Percentiles rank a stretch among this genome's conserved stretches.
These are phyloP conservation scores for Shinisaurus crocodilurus DNA, from an alignment of 2,113 vertebrate genomes.

Conservation along the genomic window DNA sequence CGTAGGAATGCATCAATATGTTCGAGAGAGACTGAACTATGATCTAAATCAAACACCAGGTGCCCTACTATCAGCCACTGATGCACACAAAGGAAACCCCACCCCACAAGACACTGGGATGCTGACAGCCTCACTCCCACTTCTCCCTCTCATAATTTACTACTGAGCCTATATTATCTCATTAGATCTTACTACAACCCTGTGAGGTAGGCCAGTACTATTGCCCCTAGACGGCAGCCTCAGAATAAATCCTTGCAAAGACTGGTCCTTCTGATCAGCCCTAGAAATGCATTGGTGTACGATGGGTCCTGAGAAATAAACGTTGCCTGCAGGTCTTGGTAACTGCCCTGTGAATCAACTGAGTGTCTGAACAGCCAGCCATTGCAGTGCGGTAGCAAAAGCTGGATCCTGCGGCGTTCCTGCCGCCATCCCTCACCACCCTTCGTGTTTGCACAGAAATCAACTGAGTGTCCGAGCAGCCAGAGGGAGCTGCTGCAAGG, in stretches of 20 bases:
- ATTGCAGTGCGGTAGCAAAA: not conserved
- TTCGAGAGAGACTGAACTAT: too few species aligned
- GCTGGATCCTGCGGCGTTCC: not conserved
- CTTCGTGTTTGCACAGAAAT: not conserved
- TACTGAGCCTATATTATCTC: too few species aligned
- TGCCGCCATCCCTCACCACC: not conserved
- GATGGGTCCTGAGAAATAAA: not conserved
- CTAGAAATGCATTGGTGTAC: not conserved
- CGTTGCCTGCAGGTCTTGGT: not conserved
- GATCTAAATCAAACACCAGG: too few species aligned
- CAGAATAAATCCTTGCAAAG: not conserved
- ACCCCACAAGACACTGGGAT: too few species aligned
- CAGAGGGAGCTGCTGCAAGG: not conserved
- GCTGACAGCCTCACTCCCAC: too few species aligned
- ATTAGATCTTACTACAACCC: not conserved
- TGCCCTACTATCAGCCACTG: too few species aligned
- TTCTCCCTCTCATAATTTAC: not conserved
- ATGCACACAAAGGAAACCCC: too few species aligned
- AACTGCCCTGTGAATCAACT: not conserved
- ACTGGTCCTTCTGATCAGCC: not conserved
- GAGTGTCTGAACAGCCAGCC: not conserved
- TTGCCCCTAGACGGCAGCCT: not conserved
- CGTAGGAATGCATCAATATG: too few species aligned
- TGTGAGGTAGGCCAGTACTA: not conserved
- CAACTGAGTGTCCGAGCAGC: too few species aligned